Conservation (phyloP, 2,797 vertebrate species). For the Pseudomugil tenellus region DNA sequence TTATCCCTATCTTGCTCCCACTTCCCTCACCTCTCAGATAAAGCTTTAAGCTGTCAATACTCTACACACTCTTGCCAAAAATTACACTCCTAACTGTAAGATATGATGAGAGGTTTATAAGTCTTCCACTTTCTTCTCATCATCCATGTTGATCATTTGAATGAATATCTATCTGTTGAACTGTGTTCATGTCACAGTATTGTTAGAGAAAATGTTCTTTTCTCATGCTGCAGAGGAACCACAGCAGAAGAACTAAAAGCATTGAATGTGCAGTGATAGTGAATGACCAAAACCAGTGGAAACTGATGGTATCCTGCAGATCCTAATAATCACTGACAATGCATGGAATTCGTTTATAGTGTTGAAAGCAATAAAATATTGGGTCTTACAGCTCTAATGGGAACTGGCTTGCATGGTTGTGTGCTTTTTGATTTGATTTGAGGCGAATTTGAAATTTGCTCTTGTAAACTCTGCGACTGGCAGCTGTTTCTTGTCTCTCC, state of each 20-base stretch:
- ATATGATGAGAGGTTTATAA: slow-evolving; percentile 19
- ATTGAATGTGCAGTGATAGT: slow-evolving; percentile 49
- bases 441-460: slow-evolving; percentile 60
- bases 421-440: slow-evolving; percentile 69
- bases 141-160: slow-evolving; percentile 41
- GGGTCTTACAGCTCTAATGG: slow-evolving; percentile 63
- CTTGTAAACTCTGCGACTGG: slow-evolving; percentile 53
- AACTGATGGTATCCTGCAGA: slow-evolving; percentile 67
- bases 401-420: slow-evolving; percentile 69
- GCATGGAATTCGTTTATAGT: slow-evolving; percentile 75
- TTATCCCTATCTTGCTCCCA: slow-evolving; percentile 45
- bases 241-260: slow-evolving; percentile 44
- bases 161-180: slow-evolving; percentile 57
- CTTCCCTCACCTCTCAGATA: slow-evolving; percentile 43
- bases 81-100: slow-evolving; percentile 16
- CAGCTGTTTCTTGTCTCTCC: slow-evolving; percentile 65
- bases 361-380: slow-evolving; percentile 71
- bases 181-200: slow-evolving; percentile 57
- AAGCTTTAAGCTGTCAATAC: slow-evolving; percentile 47
- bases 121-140: slow-evolving; percentile 34
- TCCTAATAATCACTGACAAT: slow-evolving; percentile 76
- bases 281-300: slow-evolving; percentile 62
- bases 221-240: slow-evolving; percentile 48
- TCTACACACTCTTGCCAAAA: too few species aligned
- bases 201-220: slow-evolving; percentile 44